Conservation (phyloP, 30 jellyfish, hydroid and myxozoan species). For the Calvadosia cruxmelitensis region DNA sequence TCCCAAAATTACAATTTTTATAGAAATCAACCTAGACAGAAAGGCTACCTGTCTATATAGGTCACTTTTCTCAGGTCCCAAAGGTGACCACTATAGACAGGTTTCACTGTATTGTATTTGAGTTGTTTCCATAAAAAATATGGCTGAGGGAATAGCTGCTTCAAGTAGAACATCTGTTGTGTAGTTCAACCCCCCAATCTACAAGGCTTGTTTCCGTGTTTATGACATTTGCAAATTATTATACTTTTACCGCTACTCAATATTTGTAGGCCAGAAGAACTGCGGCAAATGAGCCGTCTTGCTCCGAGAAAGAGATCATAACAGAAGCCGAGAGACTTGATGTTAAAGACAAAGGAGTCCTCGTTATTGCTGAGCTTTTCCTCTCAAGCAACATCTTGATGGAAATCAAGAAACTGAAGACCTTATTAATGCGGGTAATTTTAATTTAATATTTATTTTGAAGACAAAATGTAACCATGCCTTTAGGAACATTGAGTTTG, state of each 20-base stretch:
- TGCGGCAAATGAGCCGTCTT: not conserved
- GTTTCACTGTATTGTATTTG: too few relatives aligned
- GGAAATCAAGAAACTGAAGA: constrained; percentile 49
- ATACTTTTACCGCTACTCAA: too few relatives aligned
- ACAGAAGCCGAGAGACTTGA: constrained; percentile 99
- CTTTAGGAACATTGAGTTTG: not conserved
- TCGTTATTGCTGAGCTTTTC: constrained; percentile 89
- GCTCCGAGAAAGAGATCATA: constrained; percentile 61
- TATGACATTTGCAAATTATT: too few relatives aligned
- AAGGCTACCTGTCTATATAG: too few relatives aligned
- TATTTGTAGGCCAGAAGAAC: not conserved
- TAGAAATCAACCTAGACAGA: too few relatives aligned
- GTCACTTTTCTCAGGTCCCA: too few relatives aligned
- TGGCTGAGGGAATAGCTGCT: too few relatives aligned
- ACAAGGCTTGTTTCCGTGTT: too few relatives aligned
- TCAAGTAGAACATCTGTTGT: not conserved
- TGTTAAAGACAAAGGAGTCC: constrained; percentile 78
- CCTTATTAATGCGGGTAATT: constrained; percentile 68
- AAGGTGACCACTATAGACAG: too few relatives aligned
- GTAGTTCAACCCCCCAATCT: too few relatives aligned
- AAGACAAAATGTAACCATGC: not conserved
- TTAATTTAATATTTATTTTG: not conserved
- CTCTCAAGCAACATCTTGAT: constrained; percentile 60
- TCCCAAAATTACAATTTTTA: too few relatives aligned
- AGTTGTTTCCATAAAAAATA: too few relatives aligned